Percentiles rank a stretch among this genome's conserved stretches.
These are phyloP conservation scores for Hesperophylax magnus DNA, from an alignment of 1,140 invertebrate genomes.

Conservation along the genomic window DNA sequence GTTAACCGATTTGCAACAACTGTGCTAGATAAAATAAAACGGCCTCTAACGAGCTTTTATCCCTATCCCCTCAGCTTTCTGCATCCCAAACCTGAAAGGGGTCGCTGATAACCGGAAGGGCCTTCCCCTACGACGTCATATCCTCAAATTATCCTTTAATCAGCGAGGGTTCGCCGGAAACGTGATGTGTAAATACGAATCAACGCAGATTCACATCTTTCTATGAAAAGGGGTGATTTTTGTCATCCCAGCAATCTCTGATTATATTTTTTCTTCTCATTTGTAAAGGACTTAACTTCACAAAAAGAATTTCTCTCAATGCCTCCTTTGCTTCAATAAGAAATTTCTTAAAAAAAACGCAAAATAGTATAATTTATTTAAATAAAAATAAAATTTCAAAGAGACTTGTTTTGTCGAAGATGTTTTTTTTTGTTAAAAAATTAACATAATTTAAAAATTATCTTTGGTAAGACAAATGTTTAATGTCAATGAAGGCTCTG, in stretches of 20 bases:
- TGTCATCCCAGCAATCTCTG: not conserved
- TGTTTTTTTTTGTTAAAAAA: too few species aligned
- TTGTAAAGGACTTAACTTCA: not conserved
- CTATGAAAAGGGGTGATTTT: conserved; percentile 10
- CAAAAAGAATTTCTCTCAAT: too few species aligned
- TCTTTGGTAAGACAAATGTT: too few species aligned
- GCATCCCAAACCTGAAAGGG: conserved; percentile 22
- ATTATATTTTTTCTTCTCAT: conserved; percentile 3
- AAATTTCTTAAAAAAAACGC: too few species aligned
- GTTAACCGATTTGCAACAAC: not conserved
- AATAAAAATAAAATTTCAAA: too few species aligned
- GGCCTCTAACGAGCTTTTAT: conserved; percentile 15
- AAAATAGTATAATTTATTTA: too few species aligned
- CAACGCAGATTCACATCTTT: conserved; percentile 35
- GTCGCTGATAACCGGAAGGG: conserved; percentile 39
- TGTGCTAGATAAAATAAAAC: conserved; percentile 24
- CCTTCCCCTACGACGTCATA: conserved; percentile 34
- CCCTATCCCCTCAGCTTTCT: not conserved
- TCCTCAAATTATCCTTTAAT: conserved; percentile 51
- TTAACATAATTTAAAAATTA: too few species aligned
- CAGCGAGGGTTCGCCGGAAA: conserved; percentile 43
- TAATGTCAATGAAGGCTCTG: too few species aligned
- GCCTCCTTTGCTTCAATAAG: too few species aligned
- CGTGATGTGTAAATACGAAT: conserved; percentile 46
- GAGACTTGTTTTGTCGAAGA: too few species aligned